phyloP scores from a whole-genome alignment of 1,140 invertebrate species.

The Ericerus pela region DNA sequence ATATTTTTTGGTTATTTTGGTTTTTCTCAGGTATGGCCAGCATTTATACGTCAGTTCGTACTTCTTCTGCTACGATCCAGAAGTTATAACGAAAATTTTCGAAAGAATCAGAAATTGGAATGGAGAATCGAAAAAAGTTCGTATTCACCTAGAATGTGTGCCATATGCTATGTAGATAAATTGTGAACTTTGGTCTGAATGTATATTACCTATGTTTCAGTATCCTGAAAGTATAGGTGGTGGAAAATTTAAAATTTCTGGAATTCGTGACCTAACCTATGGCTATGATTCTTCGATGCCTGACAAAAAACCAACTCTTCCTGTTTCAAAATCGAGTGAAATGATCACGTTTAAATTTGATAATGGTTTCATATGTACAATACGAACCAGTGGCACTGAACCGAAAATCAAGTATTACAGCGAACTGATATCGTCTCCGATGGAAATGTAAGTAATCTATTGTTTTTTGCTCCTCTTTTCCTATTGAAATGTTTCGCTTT shows the following conservation, averaged over 20 bases:
- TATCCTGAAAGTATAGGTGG: slow-evolving; percentile 55
- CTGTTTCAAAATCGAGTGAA: slow-evolving; percentile 60
- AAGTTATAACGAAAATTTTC: slow-evolving; percentile 62
- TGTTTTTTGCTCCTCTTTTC: neutral
- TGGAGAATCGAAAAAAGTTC: slow-evolving; percentile 44
- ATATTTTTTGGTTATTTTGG: too few species aligned
- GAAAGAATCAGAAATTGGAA: slow-evolving; percentile 60
- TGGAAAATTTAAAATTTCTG: slow-evolving; percentile 54
- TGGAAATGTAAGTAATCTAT: slow-evolving; percentile 39
- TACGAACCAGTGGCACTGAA: slow-evolving; percentile 95
- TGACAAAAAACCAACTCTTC: slow-evolving; percentile 58
- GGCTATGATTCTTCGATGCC: slow-evolving; percentile 66
- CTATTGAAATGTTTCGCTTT: neutral
- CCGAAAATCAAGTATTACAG: slow-evolving; percentile 98
- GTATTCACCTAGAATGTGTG: slow-evolving; percentile 19
- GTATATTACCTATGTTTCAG: slow-evolving; percentile 35
- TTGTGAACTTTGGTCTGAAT: neutral
- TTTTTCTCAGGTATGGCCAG: slow-evolving; percentile 49
- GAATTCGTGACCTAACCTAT: slow-evolving; percentile 73
- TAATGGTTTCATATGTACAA: slow-evolving; percentile 70
- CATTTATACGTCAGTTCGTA: slow-evolving; percentile 79
- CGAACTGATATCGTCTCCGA: slow-evolving; percentile 60
- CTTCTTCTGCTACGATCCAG: slow-evolving; percentile 65
- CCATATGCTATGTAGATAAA: neutral
- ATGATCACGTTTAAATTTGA: slow-evolving; percentile 95